phyloP scores from a whole-genome alignment of 2,797 vertebrate genomes.

The Ptychadena robeensis region DNA sequence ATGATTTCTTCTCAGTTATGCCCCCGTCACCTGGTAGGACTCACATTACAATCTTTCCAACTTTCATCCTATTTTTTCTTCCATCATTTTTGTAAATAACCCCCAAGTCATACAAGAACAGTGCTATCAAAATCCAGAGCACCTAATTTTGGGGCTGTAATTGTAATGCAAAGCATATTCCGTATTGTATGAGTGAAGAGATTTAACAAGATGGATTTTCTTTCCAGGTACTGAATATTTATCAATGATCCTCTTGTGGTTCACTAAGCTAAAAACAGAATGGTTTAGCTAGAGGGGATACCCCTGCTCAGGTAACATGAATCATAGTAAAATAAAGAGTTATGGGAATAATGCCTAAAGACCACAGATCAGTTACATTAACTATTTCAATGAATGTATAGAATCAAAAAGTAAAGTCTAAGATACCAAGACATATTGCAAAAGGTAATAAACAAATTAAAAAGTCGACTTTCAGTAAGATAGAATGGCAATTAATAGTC shows the following conservation, averaged over 20 bases:
- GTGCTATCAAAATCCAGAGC: neutral
- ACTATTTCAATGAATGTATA: neutral
- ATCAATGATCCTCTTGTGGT: slow-evolving; percentile 29
- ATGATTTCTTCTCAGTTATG: too few species aligned
- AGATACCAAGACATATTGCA: too few species aligned
- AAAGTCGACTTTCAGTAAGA: neutral
- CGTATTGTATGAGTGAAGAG: slow-evolving; percentile 21
- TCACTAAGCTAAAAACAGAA: slow-evolving; percentile 33
- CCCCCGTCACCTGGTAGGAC: too few species aligned
- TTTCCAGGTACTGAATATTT: slow-evolving; percentile 40
- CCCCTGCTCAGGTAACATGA: slow-evolving; percentile 4
- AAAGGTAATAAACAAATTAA: too few species aligned
- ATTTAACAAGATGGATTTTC: slow-evolving; percentile 40
- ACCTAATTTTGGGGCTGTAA: neutral
- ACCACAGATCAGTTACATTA: slow-evolving; percentile 6
- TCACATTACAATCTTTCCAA: too few species aligned
- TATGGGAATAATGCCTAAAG: neutral
- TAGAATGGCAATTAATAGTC: neutral
- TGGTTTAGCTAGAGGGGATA: slow-evolving; percentile 32
- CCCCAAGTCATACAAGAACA: neutral
- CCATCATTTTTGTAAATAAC: too few species aligned
- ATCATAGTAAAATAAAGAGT: slow-evolving; percentile 16
- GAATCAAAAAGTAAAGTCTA: neutral
- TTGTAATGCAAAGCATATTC: slow-evolving; percentile 41
- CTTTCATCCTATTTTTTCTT: too few species aligned